A percentile compares a stretch with the other conserved stretches of the same genome.
Conservation (phyloP, 2,113 vertebrate species). For the Marmota flaviventris region DNA sequence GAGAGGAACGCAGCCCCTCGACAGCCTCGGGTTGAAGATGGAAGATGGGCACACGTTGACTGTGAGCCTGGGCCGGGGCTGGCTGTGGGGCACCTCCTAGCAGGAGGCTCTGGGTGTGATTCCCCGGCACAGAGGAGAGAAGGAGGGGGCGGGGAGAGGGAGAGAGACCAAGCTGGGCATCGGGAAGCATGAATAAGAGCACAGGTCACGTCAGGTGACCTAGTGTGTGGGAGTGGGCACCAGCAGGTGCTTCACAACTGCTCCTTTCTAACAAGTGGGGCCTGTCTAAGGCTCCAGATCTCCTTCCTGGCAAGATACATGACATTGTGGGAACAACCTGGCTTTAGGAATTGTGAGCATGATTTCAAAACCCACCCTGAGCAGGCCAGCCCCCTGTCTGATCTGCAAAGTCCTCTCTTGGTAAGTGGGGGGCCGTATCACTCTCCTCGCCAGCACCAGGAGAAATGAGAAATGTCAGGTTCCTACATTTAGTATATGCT, state of each 20-base stretch:
- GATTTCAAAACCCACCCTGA: neutral
- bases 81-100: neutral
- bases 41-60: neutral
- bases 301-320: rapidly evolving
- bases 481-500: rapidly evolving
- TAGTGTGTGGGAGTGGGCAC: neutral
- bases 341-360: neutral
- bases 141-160: too few species aligned
- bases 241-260: neutral
- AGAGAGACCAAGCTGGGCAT: too few species aligned
- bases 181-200: too few species aligned
- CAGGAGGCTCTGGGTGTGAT: neutral
- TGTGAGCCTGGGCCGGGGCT: neutral
- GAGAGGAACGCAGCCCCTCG: rapidly evolving
- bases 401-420: neutral
- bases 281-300: rapidly evolving
- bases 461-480: neutral
- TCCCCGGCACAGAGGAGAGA: too few species aligned
- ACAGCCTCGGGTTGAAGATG: neutral
- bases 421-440: neutral
- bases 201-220: neutral
- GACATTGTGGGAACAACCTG: rapidly evolving
- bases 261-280: neutral
- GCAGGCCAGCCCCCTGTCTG: neutral
- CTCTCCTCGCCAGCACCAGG: neutral